Conservation (phyloP, 1,140 invertebrate genomes). For the Cydia amplana region DNA sequence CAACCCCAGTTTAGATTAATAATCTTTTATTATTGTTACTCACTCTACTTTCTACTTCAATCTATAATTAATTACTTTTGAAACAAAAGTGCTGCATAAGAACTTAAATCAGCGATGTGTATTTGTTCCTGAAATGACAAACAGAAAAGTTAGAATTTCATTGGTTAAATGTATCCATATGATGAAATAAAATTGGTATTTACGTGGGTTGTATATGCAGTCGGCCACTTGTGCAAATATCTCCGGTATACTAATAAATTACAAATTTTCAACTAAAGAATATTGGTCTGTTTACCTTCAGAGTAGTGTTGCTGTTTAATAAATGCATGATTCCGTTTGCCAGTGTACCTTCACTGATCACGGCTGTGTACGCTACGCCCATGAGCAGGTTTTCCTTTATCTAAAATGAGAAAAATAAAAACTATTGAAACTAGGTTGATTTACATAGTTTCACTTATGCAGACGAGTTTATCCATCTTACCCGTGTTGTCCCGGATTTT, state of each 20-base stretch:
- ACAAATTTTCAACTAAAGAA: background rate
- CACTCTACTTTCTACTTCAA: background rate
- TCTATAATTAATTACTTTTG: constrained; percentile 37
- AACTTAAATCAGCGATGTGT: constrained; percentile 69
- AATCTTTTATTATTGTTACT: background rate
- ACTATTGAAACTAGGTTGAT: too few relatives aligned
- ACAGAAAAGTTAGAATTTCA: constrained; percentile 33
- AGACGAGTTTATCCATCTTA: too few relatives aligned
- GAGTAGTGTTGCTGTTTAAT: constrained; percentile 86
- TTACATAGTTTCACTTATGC: too few relatives aligned
- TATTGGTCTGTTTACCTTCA: constrained; percentile 63
- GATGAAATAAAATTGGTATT: constrained; percentile 33
- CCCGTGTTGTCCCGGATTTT: too few relatives aligned
- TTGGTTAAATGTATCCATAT: background rate
- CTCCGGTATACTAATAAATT: background rate
- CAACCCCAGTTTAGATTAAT: background rate
- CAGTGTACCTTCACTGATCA: constrained; percentile 83
- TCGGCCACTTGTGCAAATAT: constrained; percentile 15
- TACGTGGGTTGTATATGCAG: background rate
- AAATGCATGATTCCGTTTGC: constrained; percentile 86
- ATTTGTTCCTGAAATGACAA: constrained; percentile 74
- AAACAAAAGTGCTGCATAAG: constrained; percentile 59
- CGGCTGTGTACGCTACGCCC: constrained; percentile 85
- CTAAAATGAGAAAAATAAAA: constrained; percentile 45
- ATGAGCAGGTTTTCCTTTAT: constrained; percentile 75